phyloP scores from a whole-genome alignment of 2,888 invertebrate species.

The Metellina segmentata region DNA sequence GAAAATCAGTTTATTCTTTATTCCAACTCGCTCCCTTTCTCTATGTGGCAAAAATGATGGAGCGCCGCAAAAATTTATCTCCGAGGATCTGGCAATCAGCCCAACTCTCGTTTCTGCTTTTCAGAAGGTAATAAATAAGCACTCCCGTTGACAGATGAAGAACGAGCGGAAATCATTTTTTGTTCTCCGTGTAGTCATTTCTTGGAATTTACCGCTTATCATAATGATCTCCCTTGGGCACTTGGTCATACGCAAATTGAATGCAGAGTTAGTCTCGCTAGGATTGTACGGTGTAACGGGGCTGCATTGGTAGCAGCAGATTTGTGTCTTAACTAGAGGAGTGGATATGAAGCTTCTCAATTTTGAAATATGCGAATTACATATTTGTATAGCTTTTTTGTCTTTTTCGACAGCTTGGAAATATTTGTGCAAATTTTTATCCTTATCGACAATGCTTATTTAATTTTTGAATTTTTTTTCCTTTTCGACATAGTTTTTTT shows the following conservation, averaged over 20 bases:
- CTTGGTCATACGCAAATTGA: background rate
- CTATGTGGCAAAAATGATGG: background rate
- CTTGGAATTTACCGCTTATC: slow-evolving; percentile 29
- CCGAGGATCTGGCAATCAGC: slow-evolving; percentile 30
- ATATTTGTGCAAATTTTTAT: no score
- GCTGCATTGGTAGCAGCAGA: no score
- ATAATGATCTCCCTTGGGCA: background rate
- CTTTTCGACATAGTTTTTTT: no score
- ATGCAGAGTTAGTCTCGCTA: background rate
- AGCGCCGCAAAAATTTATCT: background rate
- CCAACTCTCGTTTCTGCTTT: slow-evolving; percentile 19
- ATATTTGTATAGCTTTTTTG: no score
- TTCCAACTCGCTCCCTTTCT: background rate
- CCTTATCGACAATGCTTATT: no score
- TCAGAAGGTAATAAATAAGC: slow-evolving; percentile 42
- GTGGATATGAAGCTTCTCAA: no score
- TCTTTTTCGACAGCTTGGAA: no score
- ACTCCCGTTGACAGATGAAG: slow-evolving; percentile 33
- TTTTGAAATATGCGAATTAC: no score
- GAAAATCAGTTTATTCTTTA: background rate
- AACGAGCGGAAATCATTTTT: slow-evolving; percentile 18
- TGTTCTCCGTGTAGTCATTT: background rate
- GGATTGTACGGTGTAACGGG: no score
- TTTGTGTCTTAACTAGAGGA: no score
- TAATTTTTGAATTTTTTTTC: no score